Percentiles rank a stretch among this genome's conserved stretches.
These are phyloP conservation scores for Steinernema carpocapsae DNA, from an alignment of 2,888 invertebrate genomes.

Conservation along the genomic window DNA sequence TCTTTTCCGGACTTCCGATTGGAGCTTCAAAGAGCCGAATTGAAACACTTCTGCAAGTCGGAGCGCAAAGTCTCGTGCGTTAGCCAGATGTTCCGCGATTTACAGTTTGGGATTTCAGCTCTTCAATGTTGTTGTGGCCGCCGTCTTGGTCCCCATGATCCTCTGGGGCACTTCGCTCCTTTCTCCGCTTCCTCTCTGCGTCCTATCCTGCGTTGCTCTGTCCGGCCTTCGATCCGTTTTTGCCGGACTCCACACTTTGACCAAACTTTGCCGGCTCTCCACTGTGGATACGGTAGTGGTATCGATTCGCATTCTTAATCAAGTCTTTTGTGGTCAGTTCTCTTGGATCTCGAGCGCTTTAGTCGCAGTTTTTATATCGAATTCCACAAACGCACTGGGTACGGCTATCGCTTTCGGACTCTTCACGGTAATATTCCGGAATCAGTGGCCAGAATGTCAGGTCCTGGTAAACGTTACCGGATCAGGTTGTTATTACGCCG, in stretches of 20 bases:
- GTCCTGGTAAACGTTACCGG: slow-evolving; percentile 53
- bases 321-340: slow-evolving; percentile 37
- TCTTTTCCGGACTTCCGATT: slow-evolving; percentile 38
- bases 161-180: slow-evolving; percentile 44
- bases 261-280: slow-evolving; percentile 42
- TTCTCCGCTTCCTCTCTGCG: slow-evolving; percentile 45
- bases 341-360: slow-evolving; percentile 48
- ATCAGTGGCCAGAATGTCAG: slow-evolving; percentile 53
- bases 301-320: background rate
- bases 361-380: slow-evolving; percentile 40
- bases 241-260: slow-evolving; percentile 38
- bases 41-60: slow-evolving; percentile 39
- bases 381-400: slow-evolving; percentile 46
- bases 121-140: slow-evolving; percentile 43
- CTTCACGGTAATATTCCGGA: slow-evolving; percentile 47
- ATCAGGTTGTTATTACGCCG: slow-evolving; percentile 52
- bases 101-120: slow-evolving; percentile 40
- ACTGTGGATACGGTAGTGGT: slow-evolving; percentile 41
- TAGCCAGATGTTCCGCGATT: background rate
- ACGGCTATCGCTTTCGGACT: slow-evolving; percentile 42
- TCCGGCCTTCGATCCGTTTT: slow-evolving; percentile 41
- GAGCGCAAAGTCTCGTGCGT: slow-evolving; percentile 38
- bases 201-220: slow-evolving; percentile 45
- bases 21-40: slow-evolving; percentile 37
- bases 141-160: slow-evolving; percentile 44